These are phyloP conservation scores for Parelbella ahira DNA, from an alignment of 2,888 invertebrate species.

Conservation along the genomic window DNA sequence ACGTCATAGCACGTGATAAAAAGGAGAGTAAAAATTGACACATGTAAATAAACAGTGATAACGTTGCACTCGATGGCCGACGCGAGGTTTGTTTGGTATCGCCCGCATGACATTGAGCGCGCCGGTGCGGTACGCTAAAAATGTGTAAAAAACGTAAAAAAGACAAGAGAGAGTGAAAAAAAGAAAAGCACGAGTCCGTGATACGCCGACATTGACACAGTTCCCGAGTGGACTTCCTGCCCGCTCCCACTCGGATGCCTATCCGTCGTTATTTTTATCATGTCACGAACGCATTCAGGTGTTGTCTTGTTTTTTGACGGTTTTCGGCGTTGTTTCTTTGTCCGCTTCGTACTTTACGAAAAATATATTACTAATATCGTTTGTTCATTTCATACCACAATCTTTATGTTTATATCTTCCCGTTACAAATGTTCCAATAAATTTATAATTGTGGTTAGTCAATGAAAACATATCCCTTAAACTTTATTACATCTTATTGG, in stretches of 20 bases:
- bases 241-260: conserved; percentile 32
- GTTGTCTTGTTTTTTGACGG: conserved; percentile 8
- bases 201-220: conserved; percentile 73
- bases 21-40: conserved; percentile 12
- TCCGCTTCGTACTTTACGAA: no score
- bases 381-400: no score
- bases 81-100: conserved; percentile 18
- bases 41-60: conserved; percentile 24
- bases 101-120: conserved; percentile 34
- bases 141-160: conserved; percentile 33
- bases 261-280: conserved; percentile 27
- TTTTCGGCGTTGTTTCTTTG: conserved; percentile 8
- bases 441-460: no score
- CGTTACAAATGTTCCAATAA: no score
- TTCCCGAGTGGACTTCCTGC: conserved; percentile 57
- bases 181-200: conserved; percentile 34
- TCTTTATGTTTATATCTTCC: no score
- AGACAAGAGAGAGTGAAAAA: conserved; percentile 5
- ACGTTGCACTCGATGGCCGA: conserved; percentile 17
- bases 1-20: conserved; percentile 15
- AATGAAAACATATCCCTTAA: no score
- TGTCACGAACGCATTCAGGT: conserved; percentile 21
- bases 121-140: conserved; percentile 31
- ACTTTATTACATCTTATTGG: no score
- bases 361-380: no score